Conservation (phyloP, 1,140 invertebrate genomes). For the Papilio polytes region DNA sequence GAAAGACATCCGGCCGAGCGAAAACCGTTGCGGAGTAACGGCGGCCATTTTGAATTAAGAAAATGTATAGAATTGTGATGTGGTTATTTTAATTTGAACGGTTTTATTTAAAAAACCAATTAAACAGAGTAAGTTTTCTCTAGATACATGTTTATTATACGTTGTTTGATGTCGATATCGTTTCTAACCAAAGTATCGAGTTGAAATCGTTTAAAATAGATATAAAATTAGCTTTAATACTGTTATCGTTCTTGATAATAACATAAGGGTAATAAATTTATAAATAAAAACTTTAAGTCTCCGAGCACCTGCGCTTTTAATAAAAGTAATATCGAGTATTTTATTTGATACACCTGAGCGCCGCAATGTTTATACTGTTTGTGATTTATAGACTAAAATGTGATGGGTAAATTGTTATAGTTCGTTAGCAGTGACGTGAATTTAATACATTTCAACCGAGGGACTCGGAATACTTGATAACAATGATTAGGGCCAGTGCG, state of each 20-base stretch:
- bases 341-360: slow-evolving; percentile 1
- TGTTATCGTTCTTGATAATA: slow-evolving; percentile 8
- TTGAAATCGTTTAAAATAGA: not conserved
- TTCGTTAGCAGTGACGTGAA: too few species aligned
- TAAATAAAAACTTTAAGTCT: slow-evolving; percentile 19
- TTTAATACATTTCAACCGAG: too few species aligned
- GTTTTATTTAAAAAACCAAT: not conserved
- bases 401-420: not conserved
- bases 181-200: not conserved
- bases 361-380: not conserved
- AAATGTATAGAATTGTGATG: not conserved
- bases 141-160: too few species aligned
- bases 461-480: too few species aligned
- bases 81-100: not conserved
- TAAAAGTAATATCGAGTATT: not conserved
- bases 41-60: not conserved
- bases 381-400: not conserved
- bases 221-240: not conserved
- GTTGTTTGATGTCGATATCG: too few species aligned
- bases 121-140: too few species aligned
- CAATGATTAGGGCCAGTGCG: too few species aligned
- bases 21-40: not conserved
- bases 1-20: slow-evolving; percentile 8
- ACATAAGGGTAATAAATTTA: not conserved
- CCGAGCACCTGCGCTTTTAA: slow-evolving; percentile 2